Evolutionary conservation across 2,113 vertebrate species (phyloP), one percentile per base, ranked within the genome.

Genomic region (Xiphias gladius): DNA sequence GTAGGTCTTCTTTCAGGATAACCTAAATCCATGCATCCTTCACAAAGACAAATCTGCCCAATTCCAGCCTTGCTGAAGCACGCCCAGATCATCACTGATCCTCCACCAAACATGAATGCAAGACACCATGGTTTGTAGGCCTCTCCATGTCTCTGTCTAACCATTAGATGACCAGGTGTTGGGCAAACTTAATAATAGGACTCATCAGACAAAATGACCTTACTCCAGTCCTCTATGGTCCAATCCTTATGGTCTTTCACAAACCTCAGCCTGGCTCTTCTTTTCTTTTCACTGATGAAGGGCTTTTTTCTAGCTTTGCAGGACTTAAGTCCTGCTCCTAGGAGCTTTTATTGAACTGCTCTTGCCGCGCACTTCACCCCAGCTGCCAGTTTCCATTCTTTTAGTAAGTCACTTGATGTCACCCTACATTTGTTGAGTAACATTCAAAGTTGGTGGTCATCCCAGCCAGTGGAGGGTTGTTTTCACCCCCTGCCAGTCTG

Each of bases 401-500:
- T 59, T 50, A 37, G 3, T 3, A n/a, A 20, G 22, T 64, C 48
- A 55, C n/a, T n/a, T n/a, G n/a, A n/a, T n/a, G 52, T 28, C 32
- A 35, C 6, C 32, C 32, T 37, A 8, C 4, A 4, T 32, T 41
- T 78, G 17, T 19, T 52, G 39, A 50, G 41, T 30, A 30, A 83
- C 26, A 78, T 41, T 76, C 2, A 2, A 58, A 72, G 28, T 37
- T 68, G 16, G 26, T 22, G 1, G 37, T 50, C 50, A 4, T 66
- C 59, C 73, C 8, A 5, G 63, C 67, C 46, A 63, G 35, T 61
- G 64, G 48, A 58, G 39, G 24, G 43, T 61, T 4, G 20, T 67
- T 72, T 87, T 82, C 6, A 9, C 3, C 41, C 12, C 63, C 22
- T 78, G 55, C 52, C 4, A 0, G 59, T 77, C 50, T 73, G 59